Percentiles rank a stretch among this genome's conserved stretches.
Evolutionary conservation across 2,113 vertebrate genomes (phyloP).

Genomic region (Sinocyclocheilus rhinocerous): DNA sequence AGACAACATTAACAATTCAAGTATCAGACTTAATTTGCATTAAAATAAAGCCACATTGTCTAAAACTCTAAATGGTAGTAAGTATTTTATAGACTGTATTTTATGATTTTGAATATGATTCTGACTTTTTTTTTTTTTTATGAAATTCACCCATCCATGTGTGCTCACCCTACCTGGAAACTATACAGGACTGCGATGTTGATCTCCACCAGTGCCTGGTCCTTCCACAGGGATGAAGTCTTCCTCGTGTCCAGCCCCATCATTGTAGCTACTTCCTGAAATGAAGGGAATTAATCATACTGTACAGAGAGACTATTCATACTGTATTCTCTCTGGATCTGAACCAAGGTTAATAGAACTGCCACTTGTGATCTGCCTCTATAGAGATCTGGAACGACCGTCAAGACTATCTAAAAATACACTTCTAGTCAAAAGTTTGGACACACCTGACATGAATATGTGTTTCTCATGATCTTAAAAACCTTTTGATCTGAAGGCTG

Average conservation of each 20-base stretch:
- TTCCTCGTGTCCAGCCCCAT: slow-evolving; percentile 95
- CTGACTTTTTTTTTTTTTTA: background rate
- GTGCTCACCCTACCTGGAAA: slow-evolving; percentile 83
- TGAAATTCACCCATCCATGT: background rate
- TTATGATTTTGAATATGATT: background rate
- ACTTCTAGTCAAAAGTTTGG: background rate
- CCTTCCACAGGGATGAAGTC: slow-evolving; percentile 96
- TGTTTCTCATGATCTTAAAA: background rate
- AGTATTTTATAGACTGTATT: background rate
- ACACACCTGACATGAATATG: background rate
- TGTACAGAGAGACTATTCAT: slow-evolving; percentile 4
- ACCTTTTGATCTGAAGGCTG: too few relatives aligned
- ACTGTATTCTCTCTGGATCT: slow-evolving; percentile 11
- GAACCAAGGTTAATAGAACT: slow-evolving; percentile 34
- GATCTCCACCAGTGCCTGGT: slow-evolving; percentile 95
- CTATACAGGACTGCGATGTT: slow-evolving; percentile 97
- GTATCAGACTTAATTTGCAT: too few relatives aligned
- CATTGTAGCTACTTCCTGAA: slow-evolving; percentile 89
- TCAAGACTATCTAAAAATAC: background rate
- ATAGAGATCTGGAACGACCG: background rate
- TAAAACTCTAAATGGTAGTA: background rate
- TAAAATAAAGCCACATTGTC: background rate
- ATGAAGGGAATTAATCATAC: background rate
- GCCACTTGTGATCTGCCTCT: background rate
- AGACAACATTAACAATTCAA: too few relatives aligned